phyloP scores from a whole-genome alignment of 2,888 invertebrate genomes.

The Caradrina clavipalpis region DNA sequence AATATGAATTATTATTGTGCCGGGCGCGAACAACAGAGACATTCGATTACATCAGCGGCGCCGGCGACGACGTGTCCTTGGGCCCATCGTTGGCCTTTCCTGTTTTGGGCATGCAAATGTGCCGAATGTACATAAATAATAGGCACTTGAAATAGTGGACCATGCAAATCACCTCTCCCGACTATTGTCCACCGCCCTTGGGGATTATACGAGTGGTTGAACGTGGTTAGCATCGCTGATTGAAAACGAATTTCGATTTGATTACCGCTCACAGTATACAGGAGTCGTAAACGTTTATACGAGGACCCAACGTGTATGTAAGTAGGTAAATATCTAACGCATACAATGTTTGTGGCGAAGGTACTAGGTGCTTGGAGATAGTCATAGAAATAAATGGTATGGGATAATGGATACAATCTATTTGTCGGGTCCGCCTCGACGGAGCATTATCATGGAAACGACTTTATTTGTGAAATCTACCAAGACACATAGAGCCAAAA shows the following conservation, averaged over 20 bases:
- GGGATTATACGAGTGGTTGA: constrained; percentile 80
- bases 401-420: constrained; percentile 69
- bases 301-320: constrained; percentile 54
- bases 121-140: constrained; percentile 80
- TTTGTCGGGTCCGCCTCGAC: constrained; percentile 66
- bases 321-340: constrained; percentile 55
- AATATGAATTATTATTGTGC: constrained; percentile 83
- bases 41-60: constrained; percentile 86
- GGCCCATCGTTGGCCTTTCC: constrained; percentile 69
- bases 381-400: constrained; percentile 68
- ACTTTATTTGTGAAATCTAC: constrained; percentile 69
- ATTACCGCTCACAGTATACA: constrained; percentile 72
- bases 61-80: constrained; percentile 77
- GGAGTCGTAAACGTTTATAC: constrained; percentile 72
- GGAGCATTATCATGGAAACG: constrained; percentile 70
- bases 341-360: constrained; percentile 51
- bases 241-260: constrained; percentile 82
- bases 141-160: constrained; percentile 74
- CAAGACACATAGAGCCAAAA: constrained; percentile 51
- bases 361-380: constrained; percentile 62
- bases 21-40: constrained; percentile 69
- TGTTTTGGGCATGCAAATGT: constrained; percentile 87
- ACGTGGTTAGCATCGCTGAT: constrained; percentile 85
- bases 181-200: constrained; percentile 88
- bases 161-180: constrained; percentile 86